Conservation (phyloP, 1,140 invertebrate genomes). For the Oedothorax gibbosus region DNA sequence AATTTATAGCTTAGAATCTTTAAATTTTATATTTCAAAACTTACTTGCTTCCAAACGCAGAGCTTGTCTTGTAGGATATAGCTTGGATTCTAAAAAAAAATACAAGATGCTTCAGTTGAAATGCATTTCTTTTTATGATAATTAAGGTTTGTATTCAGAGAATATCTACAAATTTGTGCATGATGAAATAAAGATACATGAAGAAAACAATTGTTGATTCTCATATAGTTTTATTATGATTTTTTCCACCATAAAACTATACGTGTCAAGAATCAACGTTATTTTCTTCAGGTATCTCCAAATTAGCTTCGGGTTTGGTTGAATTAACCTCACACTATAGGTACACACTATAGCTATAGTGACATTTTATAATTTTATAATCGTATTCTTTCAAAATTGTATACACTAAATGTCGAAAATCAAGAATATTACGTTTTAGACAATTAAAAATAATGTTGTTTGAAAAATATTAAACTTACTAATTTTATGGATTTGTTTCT, state of each 20-base stretch:
- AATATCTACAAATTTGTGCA: neutral
- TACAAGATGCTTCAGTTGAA: neutral
- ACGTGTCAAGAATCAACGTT: no score
- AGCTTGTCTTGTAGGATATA: slow-evolving; percentile 84
- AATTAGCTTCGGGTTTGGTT: no score
- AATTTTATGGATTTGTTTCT: slow-evolving; percentile 76
- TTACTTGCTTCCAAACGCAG: slow-evolving; percentile 81
- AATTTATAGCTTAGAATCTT: slow-evolving; percentile 69
- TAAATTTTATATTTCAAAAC: slow-evolving; percentile 74
- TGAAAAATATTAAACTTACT: slow-evolving; percentile 63
- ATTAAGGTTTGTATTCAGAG: neutral
- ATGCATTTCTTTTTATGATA: neutral
- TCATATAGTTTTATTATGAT: neutral
- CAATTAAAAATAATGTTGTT: neutral
- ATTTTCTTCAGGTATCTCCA: no score
- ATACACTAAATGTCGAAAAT: neutral
- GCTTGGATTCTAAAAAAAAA: slow-evolving; percentile 71
- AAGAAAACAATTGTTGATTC: neutral
- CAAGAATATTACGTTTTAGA: neutral
- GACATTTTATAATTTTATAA: neutral
- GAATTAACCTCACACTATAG: no score
- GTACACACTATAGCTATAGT: no score
- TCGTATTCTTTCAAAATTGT: neutral
- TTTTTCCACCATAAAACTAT: neutral
- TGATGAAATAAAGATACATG: neutral